Evolutionary conservation across 2,888 invertebrate species (phyloP), one percentile per base, ranked within the genome.

Genomic region (Ennomos quercinarius): DNA sequence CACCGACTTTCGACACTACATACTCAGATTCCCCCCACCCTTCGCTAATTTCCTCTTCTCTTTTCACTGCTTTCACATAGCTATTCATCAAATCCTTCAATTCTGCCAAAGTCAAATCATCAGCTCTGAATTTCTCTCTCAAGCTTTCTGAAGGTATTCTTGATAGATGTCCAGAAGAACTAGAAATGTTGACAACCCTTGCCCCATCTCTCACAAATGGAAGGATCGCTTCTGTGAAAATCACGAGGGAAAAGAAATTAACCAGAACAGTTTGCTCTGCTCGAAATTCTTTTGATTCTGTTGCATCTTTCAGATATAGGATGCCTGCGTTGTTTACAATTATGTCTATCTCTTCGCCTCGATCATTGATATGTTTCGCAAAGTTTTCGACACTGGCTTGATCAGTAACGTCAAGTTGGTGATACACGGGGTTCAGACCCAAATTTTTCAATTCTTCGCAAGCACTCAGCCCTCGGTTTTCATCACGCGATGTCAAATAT

Each of bases 271-370:
- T 91, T 49, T 86, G 74, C 63, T 87, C 81, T 0, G 85, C 86
- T 78, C 89, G 88, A 9, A 73, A 67, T 0, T 62, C 12, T 55
- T 81, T 85, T 0, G 88, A 59, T 72, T 90, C 88, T n/a, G 67
- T 71, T 1, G 88, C 74, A 57, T 87, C 86, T 71, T 87, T 87
- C 0, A 85, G 71, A 69, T 87, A 90, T 1, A 90, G 67, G 57
- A 91, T 71, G 66, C 94, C 96, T 9, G 96, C 97, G 82, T 97
- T 97, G 74, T 97, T 97, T 8, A 97, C 91, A 12, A 97, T 82
- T 40, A 96, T 82, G 74, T 96, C 95, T 3, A 97, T 81, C 43
- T 95, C 94, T 48, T 93, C 94, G 72, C 95, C 88, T 49, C 89
- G 92, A 8, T 88, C 77, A 70, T 91, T 81, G 2, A 97, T 76